Percentiles rank a stretch among this genome's conserved stretches.
Conservation (phyloP, 1,140 invertebrate species). For the Hylaeus volcanicus region DNA sequence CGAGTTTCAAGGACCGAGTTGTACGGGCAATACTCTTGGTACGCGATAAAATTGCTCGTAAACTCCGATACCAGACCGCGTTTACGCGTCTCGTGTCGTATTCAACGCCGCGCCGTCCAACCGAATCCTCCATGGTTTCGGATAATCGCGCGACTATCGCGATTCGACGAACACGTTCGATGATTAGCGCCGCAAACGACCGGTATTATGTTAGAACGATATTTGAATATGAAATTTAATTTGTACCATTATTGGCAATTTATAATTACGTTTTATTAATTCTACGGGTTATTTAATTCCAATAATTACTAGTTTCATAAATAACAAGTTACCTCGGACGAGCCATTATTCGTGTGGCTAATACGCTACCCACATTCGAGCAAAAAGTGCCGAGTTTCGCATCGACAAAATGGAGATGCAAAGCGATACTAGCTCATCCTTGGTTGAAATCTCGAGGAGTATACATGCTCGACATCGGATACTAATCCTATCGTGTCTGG, state of each 20-base stretch:
- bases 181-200: no score
- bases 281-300: no score
- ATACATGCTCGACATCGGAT: conserved; percentile 42
- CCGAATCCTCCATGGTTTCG: conserved; percentile 40
- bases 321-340: no score
- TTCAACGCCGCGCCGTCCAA: conserved; percentile 4
- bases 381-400: background rate
- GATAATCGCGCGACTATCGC: conserved; percentile 55
- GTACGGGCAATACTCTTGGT: conserved; percentile 35
- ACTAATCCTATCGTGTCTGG: conserved; percentile 59
- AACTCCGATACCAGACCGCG: conserved; percentile 33
- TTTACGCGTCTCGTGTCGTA: conserved; percentile 39
- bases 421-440: background rate
- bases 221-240: no score
- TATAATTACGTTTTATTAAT: no score
- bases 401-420: conserved; percentile 3
- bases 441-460: background rate
- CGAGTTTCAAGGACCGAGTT: conserved; percentile 53
- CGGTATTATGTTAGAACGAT: no score
- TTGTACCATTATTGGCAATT: no score
- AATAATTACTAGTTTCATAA: no score
- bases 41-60: conserved; percentile 55
- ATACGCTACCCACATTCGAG: no score
- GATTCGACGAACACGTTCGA: no score
- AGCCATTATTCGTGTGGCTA: no score